Evolutionary conservation across 2,113 vertebrate species (phyloP), one percentile per base, ranked within the genome.

Genomic region (Jacana jacana): DNA sequence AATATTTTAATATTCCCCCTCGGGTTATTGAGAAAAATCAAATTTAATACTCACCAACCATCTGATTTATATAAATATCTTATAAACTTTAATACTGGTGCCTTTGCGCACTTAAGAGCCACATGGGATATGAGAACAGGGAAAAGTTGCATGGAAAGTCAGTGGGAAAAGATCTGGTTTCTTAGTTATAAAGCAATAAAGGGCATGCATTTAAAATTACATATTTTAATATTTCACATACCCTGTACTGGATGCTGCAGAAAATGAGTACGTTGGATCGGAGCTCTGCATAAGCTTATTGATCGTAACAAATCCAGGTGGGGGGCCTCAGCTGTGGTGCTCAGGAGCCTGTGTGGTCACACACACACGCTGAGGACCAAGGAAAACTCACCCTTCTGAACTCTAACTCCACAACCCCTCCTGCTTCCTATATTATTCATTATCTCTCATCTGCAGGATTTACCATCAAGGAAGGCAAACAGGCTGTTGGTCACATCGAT

Each of bases 51-150:
- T 94, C 82, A 91, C 95, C 88, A 96, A 92, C 78, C 94, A 89
- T 97, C 88, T 96, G 97, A 96, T 96, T 97, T 96, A 97, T 97
- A 97, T 97, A 96, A 93, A 96, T 94, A 96, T 96, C 96, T 96
- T 95, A 97, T 97, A 95, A 97, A 97, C 70, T 96, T 97, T 96
- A 95, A 93, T 81, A 89, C 90, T 91, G 92, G 92, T 96, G 97
- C 96, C 97, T 97, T 96, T 96, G 68, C 89, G 0, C 55, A 57
- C 85, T 97, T 97, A 97, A 85, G 70, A 96, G 95, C 92, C 97
- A 92, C 96, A 79, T 72, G 97, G 96, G 95, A 95, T 80, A 86
- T 87, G 70, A 96, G 80, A 96, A 86, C 39, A 71, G 94, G 91
- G 80, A 68, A 94, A 95, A 93, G 81, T 52, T 97, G 81, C 94